phyloP scores from a whole-genome alignment of 2,113 vertebrate genomes.

The Emberiza fucata region DNA sequence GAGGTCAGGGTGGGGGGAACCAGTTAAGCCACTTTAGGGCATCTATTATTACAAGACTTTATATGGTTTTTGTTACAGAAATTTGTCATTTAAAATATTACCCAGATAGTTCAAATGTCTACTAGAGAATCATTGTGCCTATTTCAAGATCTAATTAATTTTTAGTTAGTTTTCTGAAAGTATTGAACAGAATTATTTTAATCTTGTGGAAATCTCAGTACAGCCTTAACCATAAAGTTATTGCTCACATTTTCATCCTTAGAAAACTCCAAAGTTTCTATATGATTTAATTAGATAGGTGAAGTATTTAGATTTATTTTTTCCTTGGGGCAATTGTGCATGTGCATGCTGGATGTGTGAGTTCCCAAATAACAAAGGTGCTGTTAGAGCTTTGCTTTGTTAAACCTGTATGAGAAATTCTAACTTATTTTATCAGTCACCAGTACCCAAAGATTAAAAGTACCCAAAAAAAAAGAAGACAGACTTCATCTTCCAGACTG shows the following conservation, averaged over 20 bases:
- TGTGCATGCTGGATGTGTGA: background rate
- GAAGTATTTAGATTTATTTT: background rate
- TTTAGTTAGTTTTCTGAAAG: background rate
- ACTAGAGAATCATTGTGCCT: background rate
- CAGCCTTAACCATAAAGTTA: background rate
- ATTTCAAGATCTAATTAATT: background rate
- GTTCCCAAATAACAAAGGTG: background rate
- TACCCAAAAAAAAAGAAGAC: background rate
- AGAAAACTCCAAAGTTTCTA: rapidly evolving
- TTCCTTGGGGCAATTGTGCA: background rate
- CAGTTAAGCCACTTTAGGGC: background rate
- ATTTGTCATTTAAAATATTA: background rate
- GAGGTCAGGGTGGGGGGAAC: background rate
- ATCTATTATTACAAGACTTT: background rate
- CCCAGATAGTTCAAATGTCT: background rate
- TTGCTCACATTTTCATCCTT: background rate
- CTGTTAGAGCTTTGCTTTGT: background rate
- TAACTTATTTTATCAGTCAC: background rate
- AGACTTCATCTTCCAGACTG: background rate
- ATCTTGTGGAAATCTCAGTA: background rate
- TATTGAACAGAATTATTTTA: background rate
- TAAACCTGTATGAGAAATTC: background rate
- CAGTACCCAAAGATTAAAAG: background rate
- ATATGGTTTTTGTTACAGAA: background rate
- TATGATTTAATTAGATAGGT: background rate